phyloP scores from a whole-genome alignment of 1,140 invertebrate genomes.

The Zaprionus ghesquierei region DNA sequence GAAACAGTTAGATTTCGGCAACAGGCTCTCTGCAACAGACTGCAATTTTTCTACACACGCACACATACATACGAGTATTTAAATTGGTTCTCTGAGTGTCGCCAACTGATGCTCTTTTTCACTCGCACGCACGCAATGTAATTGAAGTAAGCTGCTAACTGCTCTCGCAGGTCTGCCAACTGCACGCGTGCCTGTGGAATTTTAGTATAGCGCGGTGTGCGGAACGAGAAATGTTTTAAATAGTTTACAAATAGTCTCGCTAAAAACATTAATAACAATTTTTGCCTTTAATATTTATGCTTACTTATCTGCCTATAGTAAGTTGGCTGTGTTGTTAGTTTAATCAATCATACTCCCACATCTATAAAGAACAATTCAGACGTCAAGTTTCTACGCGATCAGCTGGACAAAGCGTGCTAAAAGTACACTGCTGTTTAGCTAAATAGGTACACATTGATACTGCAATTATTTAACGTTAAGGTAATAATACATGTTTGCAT shows the following conservation, averaged over 20 bases:
- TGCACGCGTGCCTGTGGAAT: too few species aligned
- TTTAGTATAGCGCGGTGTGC: not conserved
- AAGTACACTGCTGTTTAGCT: not conserved
- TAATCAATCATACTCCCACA: not conserved
- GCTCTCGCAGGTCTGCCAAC: not conserved
- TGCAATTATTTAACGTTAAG: not conserved
- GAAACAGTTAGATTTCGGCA: not conserved
- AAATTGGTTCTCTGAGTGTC: not conserved
- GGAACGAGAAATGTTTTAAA: not conserved
- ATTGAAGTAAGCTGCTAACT: not conserved
- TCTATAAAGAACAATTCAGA: not conserved
- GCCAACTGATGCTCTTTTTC: not conserved
- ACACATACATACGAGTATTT: too few species aligned
- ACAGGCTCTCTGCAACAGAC: not conserved
- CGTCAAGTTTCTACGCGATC: not conserved
- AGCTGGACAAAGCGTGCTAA: not conserved
- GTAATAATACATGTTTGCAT: not conserved
- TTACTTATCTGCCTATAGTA: too few species aligned
- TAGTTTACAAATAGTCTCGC: not conserved
- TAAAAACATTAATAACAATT: not conserved
- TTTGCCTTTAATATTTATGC: not conserved
- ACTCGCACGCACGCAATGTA: not conserved
- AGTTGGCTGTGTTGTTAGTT: not conserved
- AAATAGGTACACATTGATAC: not conserved
- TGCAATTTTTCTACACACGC: not conserved